A percentile compares a stretch with the other conserved stretches of the same genome.
Conservation (phyloP, 2,113 vertebrate species). For the Planiliza haematocheilus region DNA sequence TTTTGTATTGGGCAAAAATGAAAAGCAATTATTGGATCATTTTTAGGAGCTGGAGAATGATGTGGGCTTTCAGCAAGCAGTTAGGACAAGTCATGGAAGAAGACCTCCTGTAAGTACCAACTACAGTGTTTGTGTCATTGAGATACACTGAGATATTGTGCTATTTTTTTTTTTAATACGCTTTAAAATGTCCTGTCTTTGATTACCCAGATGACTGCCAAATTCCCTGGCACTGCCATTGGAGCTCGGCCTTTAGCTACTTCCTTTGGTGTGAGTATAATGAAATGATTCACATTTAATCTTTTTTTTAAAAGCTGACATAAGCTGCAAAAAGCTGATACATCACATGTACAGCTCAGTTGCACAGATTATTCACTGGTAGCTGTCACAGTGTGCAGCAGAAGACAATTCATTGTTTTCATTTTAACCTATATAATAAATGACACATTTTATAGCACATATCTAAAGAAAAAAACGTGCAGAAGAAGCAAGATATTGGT, state of each 20-base stretch:
- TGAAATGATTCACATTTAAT: too few species aligned
- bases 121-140: background rate
- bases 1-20: background rate
- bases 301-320: too few species aligned
- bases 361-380: background rate
- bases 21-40: background rate
- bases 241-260: constrained; percentile 88
- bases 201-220: constrained; percentile 89
- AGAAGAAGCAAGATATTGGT: background rate
- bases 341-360: too few species aligned
- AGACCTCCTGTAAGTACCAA: constrained; percentile 88
- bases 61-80: constrained; percentile 91
- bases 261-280: constrained; percentile 87
- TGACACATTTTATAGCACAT: background rate
- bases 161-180: background rate
- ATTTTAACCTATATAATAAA: background rate
- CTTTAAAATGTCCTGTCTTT: background rate
- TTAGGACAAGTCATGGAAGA: constrained; percentile 94
- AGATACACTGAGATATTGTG: background rate
- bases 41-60: constrained; percentile 96
- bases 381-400: background rate
- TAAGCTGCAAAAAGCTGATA: too few species aligned
- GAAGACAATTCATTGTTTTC: background rate
- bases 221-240: constrained; percentile 88
- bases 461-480: background rate